Conservation (phyloP, 2,113 vertebrate species). For the Ranitomeya variabilis region DNA sequence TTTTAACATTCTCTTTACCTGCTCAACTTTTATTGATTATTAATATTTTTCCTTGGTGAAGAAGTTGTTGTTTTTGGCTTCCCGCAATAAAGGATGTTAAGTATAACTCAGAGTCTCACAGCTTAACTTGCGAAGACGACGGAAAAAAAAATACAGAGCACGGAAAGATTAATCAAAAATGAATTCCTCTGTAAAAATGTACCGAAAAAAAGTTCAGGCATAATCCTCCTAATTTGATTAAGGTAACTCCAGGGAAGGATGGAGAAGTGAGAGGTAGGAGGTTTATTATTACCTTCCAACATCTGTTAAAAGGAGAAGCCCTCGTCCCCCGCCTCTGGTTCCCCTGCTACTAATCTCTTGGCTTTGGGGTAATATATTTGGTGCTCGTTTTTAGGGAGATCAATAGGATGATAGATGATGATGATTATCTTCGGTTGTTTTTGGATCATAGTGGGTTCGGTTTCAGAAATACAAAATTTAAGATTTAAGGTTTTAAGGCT, state of each 20-base stretch:
- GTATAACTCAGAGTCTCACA: neutral
- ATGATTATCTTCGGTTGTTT: constrained; percentile 1
- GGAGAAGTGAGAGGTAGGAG: constrained; percentile 1
- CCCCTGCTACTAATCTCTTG: constrained; percentile 31
- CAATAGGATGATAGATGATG: constrained; percentile 32
- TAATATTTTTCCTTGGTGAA: neutral
- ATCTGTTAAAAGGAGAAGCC: constrained; percentile 29
- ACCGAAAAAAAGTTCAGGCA: constrained; percentile 1
- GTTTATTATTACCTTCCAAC: constrained; percentile 2
- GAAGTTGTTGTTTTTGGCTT: neutral
- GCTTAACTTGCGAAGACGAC: neutral
- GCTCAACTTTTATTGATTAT: neutral
- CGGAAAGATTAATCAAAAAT: constrained; percentile 13
- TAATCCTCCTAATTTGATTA: constrained; percentile 45
- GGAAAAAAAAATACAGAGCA: constrained; percentile 21
- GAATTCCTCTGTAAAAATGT: neutral
- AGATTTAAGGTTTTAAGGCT: constrained; percentile 5
- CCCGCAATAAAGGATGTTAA: neutral
- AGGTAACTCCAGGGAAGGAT: neutral
- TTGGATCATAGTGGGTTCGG: neutral
- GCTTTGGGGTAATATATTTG: constrained; percentile 6
- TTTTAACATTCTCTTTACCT: neutral
- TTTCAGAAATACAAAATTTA: constrained; percentile 26
- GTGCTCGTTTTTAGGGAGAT: constrained; percentile 27
- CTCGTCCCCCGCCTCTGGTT: neutral